A percentile compares a stretch with the other conserved stretches of the same genome.
Evolutionary conservation across 2,797 vertebrate species (phyloP).

Genomic region (Sternarchorhynchus goeldii): DNA sequence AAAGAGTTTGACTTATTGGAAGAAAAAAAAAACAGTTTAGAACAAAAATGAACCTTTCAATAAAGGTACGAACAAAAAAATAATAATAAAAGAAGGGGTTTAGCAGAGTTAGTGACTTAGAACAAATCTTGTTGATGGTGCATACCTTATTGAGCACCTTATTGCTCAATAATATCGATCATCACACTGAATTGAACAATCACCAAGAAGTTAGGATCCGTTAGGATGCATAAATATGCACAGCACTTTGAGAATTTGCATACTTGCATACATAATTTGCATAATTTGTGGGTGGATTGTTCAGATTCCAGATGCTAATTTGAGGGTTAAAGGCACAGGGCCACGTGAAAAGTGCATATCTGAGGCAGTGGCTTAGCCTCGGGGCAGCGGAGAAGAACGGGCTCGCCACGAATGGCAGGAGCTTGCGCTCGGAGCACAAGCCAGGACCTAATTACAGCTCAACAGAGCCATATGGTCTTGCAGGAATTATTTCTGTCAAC

Average conservation of each 20-base stretch:
- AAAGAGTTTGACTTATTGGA: not conserved
- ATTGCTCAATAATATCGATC: not conserved
- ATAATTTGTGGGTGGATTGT: not conserved
- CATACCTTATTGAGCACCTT: too few species aligned
- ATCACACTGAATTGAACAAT: not conserved
- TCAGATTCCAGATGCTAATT: not conserved
- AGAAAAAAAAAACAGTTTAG: too few species aligned
- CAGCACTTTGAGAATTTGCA: not conserved
- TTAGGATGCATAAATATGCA: too few species aligned
- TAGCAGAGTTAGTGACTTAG: too few species aligned
- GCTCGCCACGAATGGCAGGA: conserved; percentile 5
- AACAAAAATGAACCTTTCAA: not conserved
- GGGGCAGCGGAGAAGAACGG: not conserved
- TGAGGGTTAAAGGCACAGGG: conserved; percentile 21
- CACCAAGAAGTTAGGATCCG: not conserved
- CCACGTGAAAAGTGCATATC: conserved; percentile 32
- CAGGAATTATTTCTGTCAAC: not conserved
- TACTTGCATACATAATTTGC: not conserved
- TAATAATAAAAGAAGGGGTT: not conserved
- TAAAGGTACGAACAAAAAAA: not conserved
- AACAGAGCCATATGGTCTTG: conserved; percentile 33
- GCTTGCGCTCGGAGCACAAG: conserved; percentile 19
- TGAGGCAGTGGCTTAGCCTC: conserved; percentile 33
- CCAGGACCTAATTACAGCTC: conserved; percentile 37
- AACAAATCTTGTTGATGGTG: too few species aligned